phyloP scores from a whole-genome alignment of 2,888 invertebrate species.

The Yponomeuta cagnagella region DNA sequence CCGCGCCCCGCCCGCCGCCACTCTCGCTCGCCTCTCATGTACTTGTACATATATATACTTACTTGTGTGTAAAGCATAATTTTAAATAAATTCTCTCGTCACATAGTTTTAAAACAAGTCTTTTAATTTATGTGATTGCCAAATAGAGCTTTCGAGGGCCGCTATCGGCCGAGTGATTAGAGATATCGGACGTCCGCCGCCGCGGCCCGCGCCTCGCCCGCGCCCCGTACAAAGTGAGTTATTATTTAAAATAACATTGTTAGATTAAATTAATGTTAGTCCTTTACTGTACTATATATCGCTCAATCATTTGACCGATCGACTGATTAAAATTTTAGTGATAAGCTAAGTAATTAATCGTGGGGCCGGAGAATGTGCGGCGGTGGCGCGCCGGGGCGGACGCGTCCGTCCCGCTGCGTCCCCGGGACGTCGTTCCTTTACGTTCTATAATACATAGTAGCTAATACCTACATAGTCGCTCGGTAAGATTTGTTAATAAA shows the following conservation, averaged over 20 bases:
- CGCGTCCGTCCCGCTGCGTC: slow-evolving; percentile 39
- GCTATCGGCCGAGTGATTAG: slow-evolving; percentile 39
- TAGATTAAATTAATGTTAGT: slow-evolving; percentile 76
- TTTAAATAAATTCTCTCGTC: slow-evolving; percentile 72
- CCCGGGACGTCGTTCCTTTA: slow-evolving; percentile 48
- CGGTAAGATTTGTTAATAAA: slow-evolving; percentile 64
- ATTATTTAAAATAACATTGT: slow-evolving; percentile 75
- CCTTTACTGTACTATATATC: slow-evolving; percentile 75
- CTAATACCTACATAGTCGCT: slow-evolving; percentile 27
- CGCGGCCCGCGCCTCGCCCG: slow-evolving; percentile 37
- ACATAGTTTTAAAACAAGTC: slow-evolving; percentile 67
- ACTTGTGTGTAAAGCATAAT: slow-evolving; percentile 74
- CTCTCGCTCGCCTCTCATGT: slow-evolving; percentile 50
- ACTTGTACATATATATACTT: slow-evolving; percentile 66
- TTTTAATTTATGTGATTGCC: slow-evolving; percentile 75
- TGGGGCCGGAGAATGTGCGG: slow-evolving; percentile 28
- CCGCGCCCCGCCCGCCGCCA: slow-evolving; percentile 38
- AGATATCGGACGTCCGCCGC: slow-evolving; percentile 36
- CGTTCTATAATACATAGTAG: slow-evolving; percentile 34
- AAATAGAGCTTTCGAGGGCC: slow-evolving; percentile 62
- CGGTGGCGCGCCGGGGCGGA: slow-evolving; percentile 32
- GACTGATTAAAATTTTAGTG: slow-evolving; percentile 77
- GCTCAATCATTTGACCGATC: slow-evolving; percentile 76
- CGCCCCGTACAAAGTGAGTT: slow-evolving; percentile 64
- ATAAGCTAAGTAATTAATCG: slow-evolving; percentile 70